Evolutionary conservation across 2,113 vertebrate species (phyloP), one percentile per base, ranked within the genome.

Genomic region (Paraplagusia blochii): DNA sequence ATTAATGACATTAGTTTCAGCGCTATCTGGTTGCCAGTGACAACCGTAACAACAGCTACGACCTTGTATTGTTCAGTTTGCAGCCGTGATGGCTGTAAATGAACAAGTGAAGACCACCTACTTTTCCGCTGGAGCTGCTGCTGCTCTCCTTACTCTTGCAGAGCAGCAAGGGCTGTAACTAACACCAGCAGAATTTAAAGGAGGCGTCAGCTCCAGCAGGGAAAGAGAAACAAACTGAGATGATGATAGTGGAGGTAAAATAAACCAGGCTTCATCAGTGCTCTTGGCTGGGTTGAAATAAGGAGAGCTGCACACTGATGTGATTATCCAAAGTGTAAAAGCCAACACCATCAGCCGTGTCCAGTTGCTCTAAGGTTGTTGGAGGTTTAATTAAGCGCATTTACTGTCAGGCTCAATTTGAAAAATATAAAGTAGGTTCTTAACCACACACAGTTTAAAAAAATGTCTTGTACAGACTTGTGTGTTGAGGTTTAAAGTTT

Each of bases 1-100:
- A 87, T 79, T 77, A 84, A 84, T 77, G 52, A 68, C 68, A 87
- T 87, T 87, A 82, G 64, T 70, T 73, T 61, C 77, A 69, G 69
- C 63, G 65, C 70, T 79, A 85, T 84, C 83, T 81, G 69, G 81
- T 85, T 76, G 61, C 74, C 61, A 17, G 6, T 53, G 73, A 72
- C 68, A 66, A 77, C 70, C 2, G 45, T 44, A 53, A 39, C 47
- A 65, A 74, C 57, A 62, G 58, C 35, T 34, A 15, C 8, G 38
- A 29, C 48, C 17, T 49, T 18, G 38, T 42, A 49, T 53, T 53
- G 36, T 60, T 71, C 58, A 58, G 44, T 72, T 74, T 68, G 63
- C 63, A 72, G 48, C 18, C 44, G 65, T 51, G 47, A 58, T 49
- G 15, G 48, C 46, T 58, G 49, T 36, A 53, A 67, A 44, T 49